These are phyloP conservation scores for Orthonevra nobilis DNA, from an alignment of 2,888 invertebrate genomes.

Conservation along the genomic window DNA sequence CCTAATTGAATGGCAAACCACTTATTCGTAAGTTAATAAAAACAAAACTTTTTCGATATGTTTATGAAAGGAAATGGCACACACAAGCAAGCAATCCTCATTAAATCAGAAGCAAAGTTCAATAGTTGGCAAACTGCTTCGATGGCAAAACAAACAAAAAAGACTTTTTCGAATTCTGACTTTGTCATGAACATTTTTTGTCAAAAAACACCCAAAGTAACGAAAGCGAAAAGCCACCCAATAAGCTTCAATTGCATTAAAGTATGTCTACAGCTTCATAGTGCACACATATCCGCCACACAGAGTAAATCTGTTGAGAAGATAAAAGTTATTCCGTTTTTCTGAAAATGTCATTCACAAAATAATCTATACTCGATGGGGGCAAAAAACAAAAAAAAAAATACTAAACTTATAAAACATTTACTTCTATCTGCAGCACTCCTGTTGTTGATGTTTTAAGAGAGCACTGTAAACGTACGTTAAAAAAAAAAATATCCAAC, in stretches of 20 bases:
- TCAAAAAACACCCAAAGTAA: no score
- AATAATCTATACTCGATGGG: slow-evolving; percentile 30
- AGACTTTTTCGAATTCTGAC: neutral
- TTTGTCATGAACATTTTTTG: slow-evolving; percentile 21
- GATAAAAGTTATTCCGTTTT: slow-evolving; percentile 36
- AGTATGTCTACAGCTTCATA: slow-evolving; percentile 9
- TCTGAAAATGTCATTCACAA: slow-evolving; percentile 40
- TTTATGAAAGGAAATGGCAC: no score
- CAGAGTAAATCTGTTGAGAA: slow-evolving; percentile 31
- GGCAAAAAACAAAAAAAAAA: slow-evolving; percentile 3
- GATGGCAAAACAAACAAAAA: slow-evolving; percentile 1
- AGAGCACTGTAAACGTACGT: no score
- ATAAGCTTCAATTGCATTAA: neutral
- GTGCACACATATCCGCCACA: slow-evolving; percentile 17
- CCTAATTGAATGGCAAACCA: no score
- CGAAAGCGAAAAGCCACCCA: no score
- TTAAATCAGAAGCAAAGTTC: no score
- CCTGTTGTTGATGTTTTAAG: slow-evolving; percentile 11
- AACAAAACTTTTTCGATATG: no score
- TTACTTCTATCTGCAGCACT: slow-evolving; percentile 24
- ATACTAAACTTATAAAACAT: no score
- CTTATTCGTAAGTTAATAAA: no score
- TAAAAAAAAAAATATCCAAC: slow-evolving; percentile 27
- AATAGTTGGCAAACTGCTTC: no score
- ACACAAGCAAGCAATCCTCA: no score